Evolutionary conservation across 1,140 invertebrate genomes (phyloP), one percentile per base, ranked within the genome.

Genomic region (Papilio polytes): DNA sequence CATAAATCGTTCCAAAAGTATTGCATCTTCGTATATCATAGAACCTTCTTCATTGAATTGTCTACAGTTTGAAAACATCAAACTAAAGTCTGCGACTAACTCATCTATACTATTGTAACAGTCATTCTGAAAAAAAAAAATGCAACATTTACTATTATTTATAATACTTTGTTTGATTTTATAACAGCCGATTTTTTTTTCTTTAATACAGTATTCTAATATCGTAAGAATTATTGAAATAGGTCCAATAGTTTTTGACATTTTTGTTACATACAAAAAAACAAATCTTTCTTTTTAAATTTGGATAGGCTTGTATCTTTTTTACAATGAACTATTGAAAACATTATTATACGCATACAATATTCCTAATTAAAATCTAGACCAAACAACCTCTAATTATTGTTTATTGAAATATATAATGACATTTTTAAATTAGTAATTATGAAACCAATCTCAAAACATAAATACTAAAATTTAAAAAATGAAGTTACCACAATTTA

Each of bases 21-120:
- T 98, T 1, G 99, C 98, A 95, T 99, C 99, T 88, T 99, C 98
- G 87, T 99, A 99, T 86, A 99, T 99, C 86, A 97, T 97, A 0
- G 98, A 99, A 41, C 98, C 97, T 94, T 99, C 98, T 95, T 99
- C 99, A 92, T 99, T 99, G 91, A 99, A 99, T 86, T 98, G 97
- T 0, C 98, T 97, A 88, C 99, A 99, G 94, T 99, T 99, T 76
- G 97, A 97, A 94, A 99, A 99, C 98, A 99, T 99, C 18, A 98
- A 95, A 82, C 97, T 95, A 85, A 97, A 97, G 90, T 96, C 96
- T 7, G 95, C 90, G 0, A 96, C 94, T 80, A 97, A 95, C 85
- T 97, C 96, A 70, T 96, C 96, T 0, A 97, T 89, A 13, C 94
- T 95, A 53, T 91, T 95, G 91, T 97, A 97, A 63, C 96, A 95